Evolutionary conservation across 2,888 invertebrate genomes (phyloP), one percentile per base, ranked within the genome.

Genomic region (Euzophera pinguis): DNA sequence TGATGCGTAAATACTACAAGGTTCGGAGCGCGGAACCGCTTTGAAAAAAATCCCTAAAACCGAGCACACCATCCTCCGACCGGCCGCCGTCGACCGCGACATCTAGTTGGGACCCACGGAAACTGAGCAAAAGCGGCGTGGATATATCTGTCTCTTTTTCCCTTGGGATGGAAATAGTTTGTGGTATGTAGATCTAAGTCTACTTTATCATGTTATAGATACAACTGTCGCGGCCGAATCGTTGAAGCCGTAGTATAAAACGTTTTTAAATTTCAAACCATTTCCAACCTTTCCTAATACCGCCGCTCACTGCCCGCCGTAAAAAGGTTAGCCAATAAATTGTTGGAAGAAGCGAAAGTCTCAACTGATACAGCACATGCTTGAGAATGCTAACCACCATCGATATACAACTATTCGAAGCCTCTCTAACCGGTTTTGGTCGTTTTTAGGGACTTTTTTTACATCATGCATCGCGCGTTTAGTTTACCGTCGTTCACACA

Each of bases 361-460:
- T 84, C 84, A 86, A 86, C 81, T 81, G 75, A 84, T 84, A 89
- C 84, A 86, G 88, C 88, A 86, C 89, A 89, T 89, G 89, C 89
- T 87, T 80, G 81, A 85, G 72, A 67, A 75, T 75, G 67, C 83
- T 84, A 79, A 72, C 77, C 84, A 80, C 81, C 86, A 83, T 77
- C 66, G 76, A 81, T 65, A 71, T 69, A 71, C 62, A 74, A 75
- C 81, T 78, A 81, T 78, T 67, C 71, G 76, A 80, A 81, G 82
- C 78, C 70, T 75, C 67, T 67, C 75, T 75, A 77, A 67, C 69
- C 69, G 62, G 63, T 67, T 62, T 71, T 70, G 71, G 66, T 71
- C 67, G 67, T 66, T 69, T 71, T 76, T 67, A 71, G 71, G 74
- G 72, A 75, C 68, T 69, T 65, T 75, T 73, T 67, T 32, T 67